A percentile compares a stretch with the other conserved stretches of the same genome.
These are phyloP conservation scores for Labrus mixtus DNA, from an alignment of 2,113 vertebrate genomes.

Conservation along the genomic window DNA sequence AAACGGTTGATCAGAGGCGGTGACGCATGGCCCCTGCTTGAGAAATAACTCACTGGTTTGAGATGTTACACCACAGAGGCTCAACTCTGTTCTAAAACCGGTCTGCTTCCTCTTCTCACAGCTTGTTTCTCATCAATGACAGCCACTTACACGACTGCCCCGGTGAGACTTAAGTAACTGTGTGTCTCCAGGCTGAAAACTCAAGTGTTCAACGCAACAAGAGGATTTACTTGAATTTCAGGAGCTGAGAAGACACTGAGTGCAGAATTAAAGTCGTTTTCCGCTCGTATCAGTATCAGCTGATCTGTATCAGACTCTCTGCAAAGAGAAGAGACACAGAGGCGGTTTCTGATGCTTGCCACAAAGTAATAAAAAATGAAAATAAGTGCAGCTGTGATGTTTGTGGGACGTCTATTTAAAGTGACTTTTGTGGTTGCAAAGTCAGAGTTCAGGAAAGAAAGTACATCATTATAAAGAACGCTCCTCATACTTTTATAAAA, in stretches of 20 bases:
- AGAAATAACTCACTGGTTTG: slow-evolving; percentile 37
- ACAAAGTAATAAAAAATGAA: background rate
- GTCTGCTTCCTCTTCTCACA: slow-evolving; percentile 56
- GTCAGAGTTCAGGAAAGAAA: background rate
- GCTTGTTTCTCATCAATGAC: background rate
- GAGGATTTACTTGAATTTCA: background rate
- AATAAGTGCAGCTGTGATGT: background rate
- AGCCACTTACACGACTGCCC: background rate
- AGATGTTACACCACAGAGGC: slow-evolving; percentile 42
- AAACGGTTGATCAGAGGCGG: background rate
- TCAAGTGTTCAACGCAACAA: background rate
- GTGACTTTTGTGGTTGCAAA: background rate
- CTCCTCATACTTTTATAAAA: no score
- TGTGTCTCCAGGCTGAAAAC: background rate
- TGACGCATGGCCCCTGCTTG: slow-evolving; percentile 35
- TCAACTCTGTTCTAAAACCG: slow-evolving; percentile 1
- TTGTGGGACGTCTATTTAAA: background rate
- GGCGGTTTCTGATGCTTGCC: background rate
- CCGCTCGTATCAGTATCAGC: no score
- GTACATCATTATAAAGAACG: no score
- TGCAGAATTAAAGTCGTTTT: background rate
- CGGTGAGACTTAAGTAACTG: background rate
- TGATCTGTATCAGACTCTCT: no score
- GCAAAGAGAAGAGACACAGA: no score
- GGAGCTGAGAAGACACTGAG: no score